A percentile compares a stretch with the other conserved stretches of the same genome.
These are phyloP conservation scores for Orius insidiosus DNA, from an alignment of 1,140 invertebrate species.

Conservation along the genomic window DNA sequence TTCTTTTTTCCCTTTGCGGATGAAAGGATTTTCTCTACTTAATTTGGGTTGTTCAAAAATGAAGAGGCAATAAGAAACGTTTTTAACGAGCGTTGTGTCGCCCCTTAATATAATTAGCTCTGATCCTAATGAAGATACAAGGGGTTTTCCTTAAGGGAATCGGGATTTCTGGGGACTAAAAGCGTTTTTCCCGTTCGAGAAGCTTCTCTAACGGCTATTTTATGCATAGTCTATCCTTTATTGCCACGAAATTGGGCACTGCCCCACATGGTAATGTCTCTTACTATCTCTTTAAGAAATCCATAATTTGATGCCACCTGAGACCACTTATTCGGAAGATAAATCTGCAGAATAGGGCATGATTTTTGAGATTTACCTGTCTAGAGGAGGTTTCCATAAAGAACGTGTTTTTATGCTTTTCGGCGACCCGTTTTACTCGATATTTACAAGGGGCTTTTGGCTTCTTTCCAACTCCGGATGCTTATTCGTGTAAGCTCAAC, in stretches of 20 bases:
- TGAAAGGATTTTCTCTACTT: no score
- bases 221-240: constrained; percentile 12
- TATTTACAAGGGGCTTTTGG: no score
- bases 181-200: no score
- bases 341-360: no score
- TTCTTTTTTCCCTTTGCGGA: no score
- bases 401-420: no score
- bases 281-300: constrained; percentile 4
- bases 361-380: no score
- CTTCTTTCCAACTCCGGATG: no score
- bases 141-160: background rate
- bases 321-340: background rate
- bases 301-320: constrained; percentile 6
- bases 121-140: constrained; percentile 11
- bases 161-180: no score
- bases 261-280: constrained; percentile 10
- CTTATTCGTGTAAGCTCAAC: no score
- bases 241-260: constrained; percentile 6
- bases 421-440: no score
- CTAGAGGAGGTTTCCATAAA: no score
- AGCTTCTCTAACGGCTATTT: constrained; percentile 7
- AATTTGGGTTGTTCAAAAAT: constrained; percentile 1
- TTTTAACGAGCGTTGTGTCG: constrained; percentile 6
- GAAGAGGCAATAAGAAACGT: constrained; percentile 7
- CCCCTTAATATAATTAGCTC: constrained; percentile 8